phyloP scores from a whole-genome alignment of 2,797 vertebrate genomes.

The Oreochromis mossambicus region DNA sequence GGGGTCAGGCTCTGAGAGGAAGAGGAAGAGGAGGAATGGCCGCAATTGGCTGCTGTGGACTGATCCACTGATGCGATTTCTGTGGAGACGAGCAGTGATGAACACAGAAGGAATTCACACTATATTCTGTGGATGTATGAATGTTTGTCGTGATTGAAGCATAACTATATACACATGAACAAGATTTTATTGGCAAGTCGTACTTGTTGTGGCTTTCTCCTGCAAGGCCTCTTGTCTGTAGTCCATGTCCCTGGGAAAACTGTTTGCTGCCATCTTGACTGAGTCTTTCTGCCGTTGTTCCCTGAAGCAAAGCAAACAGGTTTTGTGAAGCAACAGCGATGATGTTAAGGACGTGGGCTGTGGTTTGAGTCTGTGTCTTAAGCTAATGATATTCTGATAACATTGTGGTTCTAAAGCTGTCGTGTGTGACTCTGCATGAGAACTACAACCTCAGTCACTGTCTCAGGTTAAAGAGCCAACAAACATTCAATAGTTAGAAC shows the following conservation, averaged over 20 bases:
- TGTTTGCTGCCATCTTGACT: slow-evolving; percentile 92
- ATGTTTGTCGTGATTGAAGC: not conserved
- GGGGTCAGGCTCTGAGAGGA: slow-evolving; percentile 79
- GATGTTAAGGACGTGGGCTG: not conserved
- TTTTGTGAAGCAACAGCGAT: not conserved
- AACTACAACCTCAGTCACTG: not conserved
- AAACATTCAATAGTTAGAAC: not conserved
- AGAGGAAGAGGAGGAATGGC: slow-evolving; percentile 81
- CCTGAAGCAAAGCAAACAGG: slow-evolving; percentile 66
- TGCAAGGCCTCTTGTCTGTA: slow-evolving; percentile 99
- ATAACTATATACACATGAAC: not conserved
- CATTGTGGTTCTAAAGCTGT: not conserved
- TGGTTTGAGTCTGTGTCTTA: not conserved
- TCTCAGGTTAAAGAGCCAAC: not conserved
- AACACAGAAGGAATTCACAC: not conserved
- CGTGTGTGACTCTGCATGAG: not conserved
- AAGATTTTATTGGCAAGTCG: not conserved
- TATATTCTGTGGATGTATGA: not conserved
- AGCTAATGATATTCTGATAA: not conserved
- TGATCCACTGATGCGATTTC: slow-evolving; percentile 90
- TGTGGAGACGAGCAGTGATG: slow-evolving; percentile 50
- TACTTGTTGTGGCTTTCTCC: slow-evolving; percentile 82
- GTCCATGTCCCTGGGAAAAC: slow-evolving; percentile 98
- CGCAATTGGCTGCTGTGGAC: slow-evolving; percentile 79
- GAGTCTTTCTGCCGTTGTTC: slow-evolving; percentile 97